A percentile compares a stretch with the other conserved stretches of the same genome.
Conservation (phyloP, 1,140 invertebrate species). For the Heliconius congener region DNA sequence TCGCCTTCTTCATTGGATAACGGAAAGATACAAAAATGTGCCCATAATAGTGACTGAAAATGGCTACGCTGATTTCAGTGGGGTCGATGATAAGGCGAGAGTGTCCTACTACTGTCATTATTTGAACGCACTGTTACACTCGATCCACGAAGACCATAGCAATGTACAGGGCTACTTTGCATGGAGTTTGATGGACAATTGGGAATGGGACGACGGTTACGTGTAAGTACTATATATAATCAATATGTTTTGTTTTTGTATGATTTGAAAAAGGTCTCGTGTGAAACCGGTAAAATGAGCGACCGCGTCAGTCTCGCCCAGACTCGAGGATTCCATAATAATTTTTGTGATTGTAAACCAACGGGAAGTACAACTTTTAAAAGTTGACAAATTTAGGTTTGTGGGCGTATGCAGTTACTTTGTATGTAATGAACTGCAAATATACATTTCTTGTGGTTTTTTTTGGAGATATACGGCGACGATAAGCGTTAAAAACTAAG, state of each 20-base stretch:
- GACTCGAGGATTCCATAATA: too few species aligned
- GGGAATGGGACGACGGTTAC: slow-evolving; percentile 86
- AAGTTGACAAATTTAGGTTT: too few species aligned
- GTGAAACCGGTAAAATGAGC: too few species aligned
- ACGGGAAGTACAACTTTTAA: too few species aligned
- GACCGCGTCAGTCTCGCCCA: too few species aligned
- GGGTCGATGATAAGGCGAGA: slow-evolving; percentile 74
- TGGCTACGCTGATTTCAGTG: slow-evolving; percentile 82
- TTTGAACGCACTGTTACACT: slow-evolving; percentile 78
- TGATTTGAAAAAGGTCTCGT: slow-evolving; percentile 9
- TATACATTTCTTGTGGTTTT: too few species aligned
- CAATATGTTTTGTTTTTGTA: neutral
- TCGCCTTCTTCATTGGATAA: slow-evolving; percentile 84
- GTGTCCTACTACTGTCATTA: slow-evolving; percentile 84
- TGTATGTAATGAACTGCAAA: too few species aligned
- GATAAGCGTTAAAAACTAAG: too few species aligned
- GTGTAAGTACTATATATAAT: slow-evolving; percentile 67
- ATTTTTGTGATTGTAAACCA: too few species aligned
- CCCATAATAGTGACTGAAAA: slow-evolving; percentile 89
- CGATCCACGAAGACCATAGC: slow-evolving; percentile 83
- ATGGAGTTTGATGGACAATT: slow-evolving; percentile 90
- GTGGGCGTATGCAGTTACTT: too few species aligned
- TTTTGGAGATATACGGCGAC: too few species aligned
- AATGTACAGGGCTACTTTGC: slow-evolving; percentile 87
- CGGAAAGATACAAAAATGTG: slow-evolving; percentile 85